Evolutionary conservation across 2,888 invertebrate species (phyloP), one percentile per base, ranked within the genome.

Genomic region (Celastrina argiolus): DNA sequence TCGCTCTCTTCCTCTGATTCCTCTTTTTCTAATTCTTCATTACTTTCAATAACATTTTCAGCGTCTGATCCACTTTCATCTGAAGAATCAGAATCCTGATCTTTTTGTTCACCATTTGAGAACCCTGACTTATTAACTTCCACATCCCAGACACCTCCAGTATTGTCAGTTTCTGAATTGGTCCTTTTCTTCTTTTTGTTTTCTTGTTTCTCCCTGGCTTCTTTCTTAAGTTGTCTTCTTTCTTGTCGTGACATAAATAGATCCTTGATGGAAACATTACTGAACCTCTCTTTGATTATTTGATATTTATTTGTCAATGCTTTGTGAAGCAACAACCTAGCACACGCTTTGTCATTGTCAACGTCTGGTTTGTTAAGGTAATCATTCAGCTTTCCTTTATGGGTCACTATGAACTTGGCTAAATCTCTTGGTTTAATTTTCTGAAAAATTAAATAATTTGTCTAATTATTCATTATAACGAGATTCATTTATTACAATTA

Each of bases 391-490:
- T 85, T 78, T 18, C 84, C 88, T 67, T 79, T 82, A 58, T 88
- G 87, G 18, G 85, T 87, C 1, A 89, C 81, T 61, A 83, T 85
- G 70, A 91, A 91, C 69, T 81, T 81, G 18, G 88, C 90, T 65
- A 91, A 67, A 42, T 88, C 87, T 69, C 81, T 84, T 2, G 88
- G 76, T 76, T 88, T 87, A n/a, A 90, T 80, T 87, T 90, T 91
- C 91, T 91, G 87, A 65, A 56, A 65, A 36, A 26, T 42, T 34
- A 31, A 41, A 51, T 45, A 6, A 31, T 56, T 64, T 31, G 14
- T 61, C 14, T 12, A 1, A n/a, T 1, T 42, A 42, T 42, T n/a
- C 12, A n/a, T n/a, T 1, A 41, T 6, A 41, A 41, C n/a, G n/a
- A n/a, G n/a, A n/a, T n/a, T n/a, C n/a, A n/a, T n/a, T n/a, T n/a